phyloP scores from a whole-genome alignment of 92 coral and sea anemone genomes.

The Heteractis magnifica region DNA sequence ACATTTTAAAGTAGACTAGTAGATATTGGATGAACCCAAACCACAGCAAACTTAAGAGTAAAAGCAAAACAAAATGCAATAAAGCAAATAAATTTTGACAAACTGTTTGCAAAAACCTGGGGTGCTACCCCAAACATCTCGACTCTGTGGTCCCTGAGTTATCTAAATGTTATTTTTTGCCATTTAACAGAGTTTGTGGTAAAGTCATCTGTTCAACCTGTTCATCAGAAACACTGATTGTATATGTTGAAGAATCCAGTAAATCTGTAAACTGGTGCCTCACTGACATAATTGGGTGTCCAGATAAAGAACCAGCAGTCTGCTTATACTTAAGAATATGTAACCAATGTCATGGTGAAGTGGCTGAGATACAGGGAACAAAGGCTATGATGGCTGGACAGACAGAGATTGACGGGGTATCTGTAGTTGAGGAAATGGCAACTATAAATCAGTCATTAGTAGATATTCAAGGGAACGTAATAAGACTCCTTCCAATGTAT shows the following conservation, averaged over 20 bases:
- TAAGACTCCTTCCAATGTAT: conserved; percentile 67
- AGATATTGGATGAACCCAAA: no score
- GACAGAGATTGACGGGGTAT: conserved; percentile 59
- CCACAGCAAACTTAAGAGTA: no score
- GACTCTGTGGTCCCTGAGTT: no score
- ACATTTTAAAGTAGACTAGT: no score
- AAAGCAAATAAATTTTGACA: no score
- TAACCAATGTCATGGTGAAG: conserved; percentile 72
- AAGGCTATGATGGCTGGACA: conserved; percentile 48
- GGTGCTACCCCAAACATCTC: no score
- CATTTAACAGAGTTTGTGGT: conserved; percentile 78
- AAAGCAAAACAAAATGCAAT: no score
- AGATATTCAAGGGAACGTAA: conserved; percentile 62
- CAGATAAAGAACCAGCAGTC: conserved; percentile 81
- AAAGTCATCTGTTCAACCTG: conserved; percentile 74
- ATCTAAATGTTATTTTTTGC: not conserved
- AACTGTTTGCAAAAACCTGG: no score
- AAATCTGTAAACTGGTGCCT: conserved; percentile 68
- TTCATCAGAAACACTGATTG: conserved; percentile 79
- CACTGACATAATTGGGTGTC: conserved; percentile 83
- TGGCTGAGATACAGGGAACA: conserved; percentile 73
- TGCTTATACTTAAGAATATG: conserved; percentile 80
- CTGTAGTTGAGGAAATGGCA: conserved; percentile 65
- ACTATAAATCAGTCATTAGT: conserved; percentile 55
- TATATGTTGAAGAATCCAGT: conserved; percentile 57